Percentiles rank a stretch among this genome's conserved stretches.
phyloP scores from a whole-genome alignment of 1,140 invertebrate genomes.

The Paralvinella palmiformis region DNA sequence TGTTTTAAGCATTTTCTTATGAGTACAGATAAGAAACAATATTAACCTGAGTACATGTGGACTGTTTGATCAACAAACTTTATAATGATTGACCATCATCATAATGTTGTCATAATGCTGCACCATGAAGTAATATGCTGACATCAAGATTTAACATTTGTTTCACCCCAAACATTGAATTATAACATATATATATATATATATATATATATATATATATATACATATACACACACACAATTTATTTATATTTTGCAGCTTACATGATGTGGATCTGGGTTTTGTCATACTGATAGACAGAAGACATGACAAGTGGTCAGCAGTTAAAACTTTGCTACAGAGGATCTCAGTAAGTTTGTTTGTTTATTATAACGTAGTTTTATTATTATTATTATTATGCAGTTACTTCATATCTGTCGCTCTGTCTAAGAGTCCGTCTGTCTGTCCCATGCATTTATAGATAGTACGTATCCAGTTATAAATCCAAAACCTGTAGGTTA shows the following conservation, averaged over 20 bases:
- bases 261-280: background rate
- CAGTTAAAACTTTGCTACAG: background rate
- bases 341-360: background rate
- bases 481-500: too few relatives aligned
- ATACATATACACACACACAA: background rate
- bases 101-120: background rate
- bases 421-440: too few relatives aligned
- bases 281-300: conserved; percentile 2
- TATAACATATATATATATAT: background rate
- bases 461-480: too few relatives aligned
- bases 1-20: background rate
- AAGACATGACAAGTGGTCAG: background rate
- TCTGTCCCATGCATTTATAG: too few relatives aligned
- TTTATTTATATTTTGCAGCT: background rate
- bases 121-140: background rate
- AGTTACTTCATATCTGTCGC: too few relatives aligned
- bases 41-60: too few relatives aligned
- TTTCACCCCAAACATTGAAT: background rate
- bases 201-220: background rate
- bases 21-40: background rate
- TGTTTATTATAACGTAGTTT: too few relatives aligned
- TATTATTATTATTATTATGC: too few relatives aligned
- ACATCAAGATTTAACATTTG: background rate
- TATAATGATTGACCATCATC: background rate
- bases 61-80: background rate